phyloP scores from a whole-genome alignment of 2,888 invertebrate genomes.

The Hesperia comma region DNA sequence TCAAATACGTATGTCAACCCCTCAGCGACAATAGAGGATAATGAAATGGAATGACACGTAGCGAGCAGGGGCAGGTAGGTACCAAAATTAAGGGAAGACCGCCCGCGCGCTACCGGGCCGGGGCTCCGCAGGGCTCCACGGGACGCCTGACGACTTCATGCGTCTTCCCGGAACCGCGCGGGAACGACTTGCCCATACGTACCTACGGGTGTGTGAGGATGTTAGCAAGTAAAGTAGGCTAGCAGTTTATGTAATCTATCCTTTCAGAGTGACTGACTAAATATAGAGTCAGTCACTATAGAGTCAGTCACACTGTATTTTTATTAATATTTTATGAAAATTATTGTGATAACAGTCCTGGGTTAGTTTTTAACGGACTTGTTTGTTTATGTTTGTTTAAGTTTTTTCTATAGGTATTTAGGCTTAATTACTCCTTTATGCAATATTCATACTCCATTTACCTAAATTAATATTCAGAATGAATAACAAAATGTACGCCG shows the following conservation, averaged over 20 bases:
- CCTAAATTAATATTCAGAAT: no score
- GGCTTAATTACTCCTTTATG: no score
- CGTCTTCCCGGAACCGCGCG: conserved; percentile 70
- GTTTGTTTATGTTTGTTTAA: no score
- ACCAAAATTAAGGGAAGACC: conserved; percentile 79
- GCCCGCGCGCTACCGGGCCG: conserved; percentile 80
- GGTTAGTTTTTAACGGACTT: no score
- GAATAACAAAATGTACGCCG: no score
- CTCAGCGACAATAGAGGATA: conserved; percentile 23
- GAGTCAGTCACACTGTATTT: no score
- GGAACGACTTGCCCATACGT: neutral
- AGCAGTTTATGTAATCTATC: neutral
- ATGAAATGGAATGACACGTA: conserved; percentile 36
- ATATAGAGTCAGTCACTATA: no score
- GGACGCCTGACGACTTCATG: conserved; percentile 77
- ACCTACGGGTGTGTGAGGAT: conserved; percentile 19
- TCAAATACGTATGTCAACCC: conserved; percentile 20
- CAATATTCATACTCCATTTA: no score
- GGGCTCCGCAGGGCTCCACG: conserved; percentile 56
- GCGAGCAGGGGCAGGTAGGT: conserved; percentile 51
- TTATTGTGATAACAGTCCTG: no score
- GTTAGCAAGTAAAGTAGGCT: neutral
- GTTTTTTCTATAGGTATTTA: no score
- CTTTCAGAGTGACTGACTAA: no score
- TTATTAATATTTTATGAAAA: no score